Base-by-base conservation (phyloP, 1,140 invertebrate genomes). In the Ceratitis capitata region DNA sequence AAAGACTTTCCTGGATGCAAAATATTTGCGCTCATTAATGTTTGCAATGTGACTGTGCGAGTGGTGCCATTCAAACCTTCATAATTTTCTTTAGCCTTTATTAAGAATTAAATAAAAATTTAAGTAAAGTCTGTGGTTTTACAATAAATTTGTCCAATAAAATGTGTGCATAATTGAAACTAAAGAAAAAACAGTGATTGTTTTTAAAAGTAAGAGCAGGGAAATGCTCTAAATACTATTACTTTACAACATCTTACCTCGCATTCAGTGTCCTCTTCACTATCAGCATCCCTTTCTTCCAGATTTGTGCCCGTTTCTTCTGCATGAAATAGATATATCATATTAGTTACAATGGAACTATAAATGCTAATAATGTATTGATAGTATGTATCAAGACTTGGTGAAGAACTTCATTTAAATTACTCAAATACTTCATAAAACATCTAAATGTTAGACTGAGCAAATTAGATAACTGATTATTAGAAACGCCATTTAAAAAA, bases 41-140 rank as follows among this genome's bases (percentile, higher is more conserved):
- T 98, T 92, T 96, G 95, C 61, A 98, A 91, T n/a, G 97, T 98
- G 14, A 97, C 95, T 85, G 95, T 95, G 87, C 96, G 93, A 10
- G 96, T 95, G 69, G 89, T 90, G 4, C 90, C 90, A 87, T 91
- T 91, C 64, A 91, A 91, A 82, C 91, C 90, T 47, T 91, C 91
- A 32, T 89, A 90, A 84, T 91, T 91, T 42, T 92, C 91, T 83
- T 90, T 90, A n/a, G 89, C 85, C 90, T 91, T 56, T 82, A 14
- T 9, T 14, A 29, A n/a, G 23, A 29, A 53, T 2, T 61, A 19
- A 14, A 82, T 6, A 83, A 35, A 35, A 12, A 23, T 35, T 39
- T 69, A 69, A 2, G 26, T 29, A 10, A 9, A 26, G 10, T 23
- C 14, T 47, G 7, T 47, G 7, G 45, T 47, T 7, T 47, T 47